Base-by-base conservation (phyloP, 2,797 vertebrate genomes). In the Fratercula arctica region DNA sequence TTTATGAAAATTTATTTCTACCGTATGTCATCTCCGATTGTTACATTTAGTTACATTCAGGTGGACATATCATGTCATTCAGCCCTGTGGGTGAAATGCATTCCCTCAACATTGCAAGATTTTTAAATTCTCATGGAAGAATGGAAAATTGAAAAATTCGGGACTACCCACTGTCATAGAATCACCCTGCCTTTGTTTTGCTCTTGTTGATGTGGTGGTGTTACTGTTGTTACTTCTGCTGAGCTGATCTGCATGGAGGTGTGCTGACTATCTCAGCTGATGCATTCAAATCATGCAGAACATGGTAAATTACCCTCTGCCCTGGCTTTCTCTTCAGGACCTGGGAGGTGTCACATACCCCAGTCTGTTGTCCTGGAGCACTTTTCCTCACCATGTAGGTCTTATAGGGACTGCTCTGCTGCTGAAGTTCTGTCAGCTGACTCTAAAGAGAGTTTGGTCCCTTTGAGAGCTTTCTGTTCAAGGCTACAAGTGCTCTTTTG, bases 251-350 rank as follows among this genome's bases (percentile, higher is more conserved):
- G 24, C 2, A 1, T 5, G 37, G 66, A 54, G 18, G 8, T 50
- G 23, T 35, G 0, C 17, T 79, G 70, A 6, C 31, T 86, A 4
- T 79, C 35, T 41, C 46, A 70, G 33, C 75, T 59, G 74, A 28
- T 10, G 7, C 0, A 0, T 20, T 85, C 16, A 60, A 46, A n/a
- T 67, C 8, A 6, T 28, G 11, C 33, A 81, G 41, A 64, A 35
- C 2, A 1, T 21, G 19, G 11, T 39, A 39, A 46, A 68, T 74
- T 54, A 37, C 46, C 31, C 53, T 79, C 35, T 60, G 18, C 17
- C 17, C 31, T 1, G 2, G 20, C 19, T 77, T 78, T 50, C 37
- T 74, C 35, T 59, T 64, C 56, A 35, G 43, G 43, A 37, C n/a
- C 33, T 46, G 80, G 29, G 59, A 46, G 13, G 16, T 48, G n/a